Evolutionary conservation across 2,113 vertebrate species (phyloP).

Genomic region (Lepisosteus osseus): DNA sequence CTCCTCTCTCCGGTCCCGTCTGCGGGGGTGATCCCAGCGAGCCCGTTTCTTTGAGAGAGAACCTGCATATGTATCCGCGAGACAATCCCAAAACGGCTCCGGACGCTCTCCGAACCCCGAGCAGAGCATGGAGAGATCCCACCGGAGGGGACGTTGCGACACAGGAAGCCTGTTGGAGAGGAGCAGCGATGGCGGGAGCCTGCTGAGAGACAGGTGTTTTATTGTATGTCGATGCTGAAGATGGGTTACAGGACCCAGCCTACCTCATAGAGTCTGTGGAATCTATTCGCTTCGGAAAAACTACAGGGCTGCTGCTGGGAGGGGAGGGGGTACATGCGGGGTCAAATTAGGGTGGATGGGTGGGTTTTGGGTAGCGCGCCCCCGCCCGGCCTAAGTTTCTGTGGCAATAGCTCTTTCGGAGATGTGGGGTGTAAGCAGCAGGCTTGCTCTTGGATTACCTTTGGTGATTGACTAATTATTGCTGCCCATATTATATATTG

Average conservation of each 20-base stretch:
- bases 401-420: constrained; percentile 62
- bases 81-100: constrained; percentile 71
- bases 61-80: constrained; percentile 48
- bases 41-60: too few species aligned
- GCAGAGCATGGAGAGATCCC: too few species aligned
- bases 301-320: constrained; percentile 68
- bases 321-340: constrained; percentile 22
- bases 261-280: constrained; percentile 76
- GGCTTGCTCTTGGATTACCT: constrained; percentile 68
- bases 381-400: constrained; percentile 47
- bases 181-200: neutral
- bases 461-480: constrained; percentile 62
- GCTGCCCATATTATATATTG: constrained; percentile 54
- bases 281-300: constrained; percentile 72
- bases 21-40: constrained; percentile 25
- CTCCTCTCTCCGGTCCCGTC: constrained; percentile 34
- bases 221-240: constrained; percentile 49
- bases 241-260: constrained; percentile 71
- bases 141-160: too few species aligned
- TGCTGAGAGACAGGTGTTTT: constrained; percentile 33
- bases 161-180: too few species aligned
- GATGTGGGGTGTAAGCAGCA: constrained; percentile 73
- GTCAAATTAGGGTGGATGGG: too few species aligned
- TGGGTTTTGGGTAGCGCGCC: constrained; percentile 21
- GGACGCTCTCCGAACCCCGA: constrained; percentile 32